Evolutionary conservation across 2,113 vertebrate genomes (phyloP).

Genomic region (Etia nguti): DNA sequence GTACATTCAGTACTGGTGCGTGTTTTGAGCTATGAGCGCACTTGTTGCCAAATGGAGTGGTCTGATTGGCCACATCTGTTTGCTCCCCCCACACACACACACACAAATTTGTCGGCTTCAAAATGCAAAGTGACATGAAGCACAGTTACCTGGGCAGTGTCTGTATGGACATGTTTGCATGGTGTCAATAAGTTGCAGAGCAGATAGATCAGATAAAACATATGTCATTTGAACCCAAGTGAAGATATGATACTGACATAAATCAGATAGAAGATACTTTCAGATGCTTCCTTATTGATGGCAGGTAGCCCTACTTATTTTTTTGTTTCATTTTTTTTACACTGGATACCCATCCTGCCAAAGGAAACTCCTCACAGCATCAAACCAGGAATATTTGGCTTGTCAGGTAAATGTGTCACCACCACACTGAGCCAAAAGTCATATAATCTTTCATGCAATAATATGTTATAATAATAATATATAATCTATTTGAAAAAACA

Average conservation of each 20-base stretch:
- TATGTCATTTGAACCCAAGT: background rate
- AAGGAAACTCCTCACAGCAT: background rate
- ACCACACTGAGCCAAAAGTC: background rate
- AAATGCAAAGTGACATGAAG: too few species aligned
- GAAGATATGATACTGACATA: background rate
- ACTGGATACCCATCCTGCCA: background rate
- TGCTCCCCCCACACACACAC: too few species aligned
- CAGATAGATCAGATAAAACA: too few species aligned
- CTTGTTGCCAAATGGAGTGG: too few species aligned
- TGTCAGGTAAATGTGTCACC: background rate
- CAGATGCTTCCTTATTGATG: background rate
- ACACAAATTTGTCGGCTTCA: too few species aligned
- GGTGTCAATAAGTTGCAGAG: background rate
- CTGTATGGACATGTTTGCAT: background rate
- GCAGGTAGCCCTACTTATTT: too few species aligned
- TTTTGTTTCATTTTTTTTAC: background rate
- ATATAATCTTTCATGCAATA: background rate
- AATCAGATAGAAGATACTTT: background rate
- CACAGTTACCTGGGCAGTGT: background rate
- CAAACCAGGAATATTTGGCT: background rate
- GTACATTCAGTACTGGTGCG: too few species aligned
- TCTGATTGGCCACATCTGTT: too few species aligned
- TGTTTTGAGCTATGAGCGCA: too few species aligned
- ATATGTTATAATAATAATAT: background rate
- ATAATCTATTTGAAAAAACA: background rate